These are phyloP conservation scores for Leucopternis melanops DNA, from an alignment of 2,113 vertebrate species.

Conservation along the genomic window DNA sequence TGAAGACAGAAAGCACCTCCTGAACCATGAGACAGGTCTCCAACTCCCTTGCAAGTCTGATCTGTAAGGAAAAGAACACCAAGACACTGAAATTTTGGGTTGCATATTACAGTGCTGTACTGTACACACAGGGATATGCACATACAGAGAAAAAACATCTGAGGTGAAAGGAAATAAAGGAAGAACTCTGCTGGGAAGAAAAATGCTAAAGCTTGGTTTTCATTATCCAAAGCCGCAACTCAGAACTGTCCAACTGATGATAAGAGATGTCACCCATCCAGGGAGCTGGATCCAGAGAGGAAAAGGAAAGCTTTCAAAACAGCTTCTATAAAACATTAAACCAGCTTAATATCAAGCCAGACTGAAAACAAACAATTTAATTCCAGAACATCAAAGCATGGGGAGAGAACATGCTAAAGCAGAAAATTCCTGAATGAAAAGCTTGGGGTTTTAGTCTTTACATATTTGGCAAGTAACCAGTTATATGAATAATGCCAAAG, in stretches of 20 bases:
- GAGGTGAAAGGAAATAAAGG: slow-evolving; percentile 3
- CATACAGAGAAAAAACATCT: background rate
- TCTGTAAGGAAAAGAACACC: background rate
- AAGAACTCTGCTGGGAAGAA: background rate
- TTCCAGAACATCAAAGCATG: background rate
- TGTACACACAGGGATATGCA: background rate
- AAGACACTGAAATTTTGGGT: background rate
- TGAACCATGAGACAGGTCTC: background rate
- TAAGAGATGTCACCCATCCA: background rate
- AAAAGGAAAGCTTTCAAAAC: background rate
- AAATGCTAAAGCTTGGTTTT: background rate
- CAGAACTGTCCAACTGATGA: background rate
- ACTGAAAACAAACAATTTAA: slow-evolving; percentile 9
- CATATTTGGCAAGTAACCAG: background rate
- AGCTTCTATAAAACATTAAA: background rate
- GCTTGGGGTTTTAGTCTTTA: background rate
- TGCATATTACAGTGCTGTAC: background rate
- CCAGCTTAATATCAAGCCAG: slow-evolving; percentile 17
- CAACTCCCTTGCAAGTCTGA: background rate
- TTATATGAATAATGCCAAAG: background rate
- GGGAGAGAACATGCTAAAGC: background rate
- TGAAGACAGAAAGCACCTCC: background rate
- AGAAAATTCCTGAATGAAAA: slow-evolving; percentile 3
- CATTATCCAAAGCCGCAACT: background rate
- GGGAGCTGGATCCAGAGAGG: background rate